A percentile compares a stretch with the other conserved stretches of the same genome.
Conservation (phyloP, 2,797 vertebrate genomes). For the Karalla daura region DNA sequence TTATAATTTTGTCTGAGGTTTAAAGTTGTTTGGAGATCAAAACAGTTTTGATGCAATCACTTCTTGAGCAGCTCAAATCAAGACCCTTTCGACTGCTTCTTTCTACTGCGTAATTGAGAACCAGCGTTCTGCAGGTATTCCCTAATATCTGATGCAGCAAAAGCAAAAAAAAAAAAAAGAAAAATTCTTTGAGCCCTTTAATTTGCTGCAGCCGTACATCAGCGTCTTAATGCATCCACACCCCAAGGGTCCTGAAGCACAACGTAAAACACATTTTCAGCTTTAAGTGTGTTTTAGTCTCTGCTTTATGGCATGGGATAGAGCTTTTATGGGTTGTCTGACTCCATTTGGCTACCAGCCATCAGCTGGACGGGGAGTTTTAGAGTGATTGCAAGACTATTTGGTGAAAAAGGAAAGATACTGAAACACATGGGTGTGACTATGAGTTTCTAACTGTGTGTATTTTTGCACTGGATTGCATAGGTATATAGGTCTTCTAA, state of each 20-base stretch:
- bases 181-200: conserved; percentile 19
- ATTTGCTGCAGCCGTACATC: conserved; percentile 41
- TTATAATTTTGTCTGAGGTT: too few relatives aligned
- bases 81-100: neutral
- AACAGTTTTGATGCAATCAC: neutral
- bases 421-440: conserved; percentile 54
- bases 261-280: conserved; percentile 62
- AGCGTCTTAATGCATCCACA: conserved; percentile 47
- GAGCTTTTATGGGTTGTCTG: conserved; percentile 62
- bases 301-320: conserved; percentile 64
- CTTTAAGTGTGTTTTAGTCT: conserved; percentile 70
- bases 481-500: neutral
- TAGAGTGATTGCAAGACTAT: conserved; percentile 39
- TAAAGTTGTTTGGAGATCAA: too few relatives aligned
- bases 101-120: neutral
- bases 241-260: conserved; percentile 44
- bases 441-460: neutral
- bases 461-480: neutral
- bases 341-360: conserved; percentile 65
- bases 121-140: neutral
- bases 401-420: conserved; percentile 28
- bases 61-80: neutral
- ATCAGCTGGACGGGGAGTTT: conserved; percentile 35
- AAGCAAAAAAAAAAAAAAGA: neutral
- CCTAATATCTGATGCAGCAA: neutral